Base-by-base conservation (phyloP, 2,888 invertebrate genomes). In the Eupithecia insigniata region DNA sequence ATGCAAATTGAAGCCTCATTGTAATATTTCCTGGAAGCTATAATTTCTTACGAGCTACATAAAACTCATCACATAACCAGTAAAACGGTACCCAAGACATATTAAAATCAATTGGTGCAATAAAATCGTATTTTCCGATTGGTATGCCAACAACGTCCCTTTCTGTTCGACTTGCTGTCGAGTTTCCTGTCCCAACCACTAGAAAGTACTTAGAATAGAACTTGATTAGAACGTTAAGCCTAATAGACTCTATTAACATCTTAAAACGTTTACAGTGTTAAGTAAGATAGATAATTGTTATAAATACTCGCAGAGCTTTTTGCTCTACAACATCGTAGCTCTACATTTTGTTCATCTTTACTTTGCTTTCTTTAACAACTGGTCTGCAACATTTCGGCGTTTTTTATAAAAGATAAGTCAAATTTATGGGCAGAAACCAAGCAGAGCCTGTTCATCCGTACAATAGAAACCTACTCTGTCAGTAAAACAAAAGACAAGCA, bases 101-200 rank as follows among this genome's bases (percentile, higher is more conserved):
- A 72, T 70, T 71, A 73, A 58, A 62, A 64, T 64, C 26, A 65
- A 39, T 60, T 72, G 73, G 72, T 78, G 70, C 73, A 78, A 82
- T 80, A 78, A 81, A 82, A 84, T 83, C 82, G 83, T 81, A 81
- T 83, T 83, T 82, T 81, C 83, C 81, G 79, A 81, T 92, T 91
- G 86, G 84, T 90, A 91, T 92, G 88, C 91, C 82, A 74, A 72
- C 71, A 70, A 81, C 84, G 87, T 85, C 71, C 67, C 70, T 66
- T 75, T 12, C 55, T 76, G 77, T 67, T 70, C 66, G 76, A 81
- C 84, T 83, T 82, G 84, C 84, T 86, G 84, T 85, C 83, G 80
- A 90, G 90, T 92, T 92, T 90, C 90, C 91, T 89, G 86, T 87
- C 85, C 85, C 82, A 79, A 80, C 84, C 82, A 85, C 84, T 83